Percentiles rank a stretch among this genome's conserved stretches.
Conservation (phyloP, 2,113 vertebrate species). For the Meleagris gallopavo region DNA sequence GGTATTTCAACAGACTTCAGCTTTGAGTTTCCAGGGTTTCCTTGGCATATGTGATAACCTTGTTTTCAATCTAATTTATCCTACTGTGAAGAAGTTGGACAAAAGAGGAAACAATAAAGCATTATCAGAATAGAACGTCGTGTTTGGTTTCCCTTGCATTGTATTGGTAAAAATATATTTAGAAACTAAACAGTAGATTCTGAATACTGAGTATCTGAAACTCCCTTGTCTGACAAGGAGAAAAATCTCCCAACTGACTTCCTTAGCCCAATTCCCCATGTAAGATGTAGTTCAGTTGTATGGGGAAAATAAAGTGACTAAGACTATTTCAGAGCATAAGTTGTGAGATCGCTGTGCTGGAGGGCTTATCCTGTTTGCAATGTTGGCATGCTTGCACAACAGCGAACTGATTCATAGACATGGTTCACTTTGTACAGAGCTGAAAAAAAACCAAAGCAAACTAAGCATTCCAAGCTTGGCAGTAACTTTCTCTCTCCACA, state of each 20-base stretch:
- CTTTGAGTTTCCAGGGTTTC: conserved; percentile 44
- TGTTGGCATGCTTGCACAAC: not conserved
- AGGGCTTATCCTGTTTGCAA: not conserved
- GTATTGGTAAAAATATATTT: not conserved
- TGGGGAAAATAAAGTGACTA: not conserved
- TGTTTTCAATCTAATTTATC: not conserved
- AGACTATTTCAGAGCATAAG: not conserved
- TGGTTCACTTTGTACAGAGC: not conserved
- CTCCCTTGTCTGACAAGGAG: not conserved
- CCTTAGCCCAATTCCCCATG: fast-evolving
- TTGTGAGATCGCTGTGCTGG: fast-evolving
- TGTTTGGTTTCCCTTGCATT: not conserved
- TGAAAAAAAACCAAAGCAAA: too few relatives aligned
- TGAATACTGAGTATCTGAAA: not conserved
- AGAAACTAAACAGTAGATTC: not conserved
- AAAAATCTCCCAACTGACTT: not conserved
- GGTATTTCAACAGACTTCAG: conserved; percentile 14
- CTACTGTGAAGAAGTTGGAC: not conserved
- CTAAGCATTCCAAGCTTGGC: not conserved
- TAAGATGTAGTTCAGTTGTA: not conserved
- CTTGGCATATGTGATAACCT: not conserved
- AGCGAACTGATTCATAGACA: not conserved
- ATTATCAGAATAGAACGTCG: not conserved
- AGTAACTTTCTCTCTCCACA: fast-evolving
- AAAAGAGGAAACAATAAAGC: not conserved